A percentile compares a stretch with the other conserved stretches of the same genome.
phyloP scores from a whole-genome alignment of 1,140 invertebrate genomes.

The Drosophila rufa region DNA sequence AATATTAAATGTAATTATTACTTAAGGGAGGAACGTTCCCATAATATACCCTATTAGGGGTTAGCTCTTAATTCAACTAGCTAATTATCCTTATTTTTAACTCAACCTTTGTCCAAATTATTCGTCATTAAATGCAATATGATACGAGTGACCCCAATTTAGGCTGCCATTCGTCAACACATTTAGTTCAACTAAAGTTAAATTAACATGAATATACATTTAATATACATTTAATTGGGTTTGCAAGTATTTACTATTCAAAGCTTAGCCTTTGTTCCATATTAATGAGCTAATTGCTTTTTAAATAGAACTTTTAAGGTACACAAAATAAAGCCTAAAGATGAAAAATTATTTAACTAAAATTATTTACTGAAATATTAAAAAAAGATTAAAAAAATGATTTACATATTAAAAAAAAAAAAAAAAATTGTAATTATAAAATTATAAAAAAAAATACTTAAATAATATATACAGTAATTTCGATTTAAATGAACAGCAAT shows the following conservation, averaged over 20 bases:
- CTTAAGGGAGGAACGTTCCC: too few species aligned
- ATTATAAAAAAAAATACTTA: too few species aligned
- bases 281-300: neutral
- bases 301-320: neutral
- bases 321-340: neutral
- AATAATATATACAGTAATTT: too few species aligned
- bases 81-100: neutral
- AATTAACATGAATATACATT: neutral
- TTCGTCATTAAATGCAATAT: constrained; percentile 2
- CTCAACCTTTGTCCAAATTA: neutral
- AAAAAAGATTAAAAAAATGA: too few species aligned
- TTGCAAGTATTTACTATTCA: neutral
- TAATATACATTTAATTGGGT: neutral
- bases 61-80: constrained; percentile 1
- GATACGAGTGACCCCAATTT: constrained; percentile 3
- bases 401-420: too few species aligned
- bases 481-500: too few species aligned
- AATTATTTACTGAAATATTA: neutral
- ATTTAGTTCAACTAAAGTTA: neutral
- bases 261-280: neutral
- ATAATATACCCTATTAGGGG: neutral
- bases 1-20: too few species aligned
- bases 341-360: neutral
- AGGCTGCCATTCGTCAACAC: neutral
- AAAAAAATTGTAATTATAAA: too few species aligned